phyloP scores from a whole-genome alignment of 2,113 vertebrate genomes.

The Butorides virescens region DNA sequence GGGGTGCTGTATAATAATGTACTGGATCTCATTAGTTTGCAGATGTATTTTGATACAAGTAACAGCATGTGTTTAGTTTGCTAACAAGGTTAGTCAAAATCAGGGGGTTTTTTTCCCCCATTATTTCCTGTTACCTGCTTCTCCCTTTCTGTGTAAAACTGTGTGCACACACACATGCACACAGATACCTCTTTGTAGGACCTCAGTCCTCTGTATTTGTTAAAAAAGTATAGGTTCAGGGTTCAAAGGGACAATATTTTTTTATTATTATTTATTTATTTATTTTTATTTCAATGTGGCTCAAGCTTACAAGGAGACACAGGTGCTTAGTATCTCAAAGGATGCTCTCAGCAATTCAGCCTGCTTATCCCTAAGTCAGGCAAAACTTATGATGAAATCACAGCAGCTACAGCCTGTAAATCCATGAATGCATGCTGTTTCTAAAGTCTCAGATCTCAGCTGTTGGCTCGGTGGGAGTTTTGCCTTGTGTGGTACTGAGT shows the following conservation, averaged over 20 bases:
- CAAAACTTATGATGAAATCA: not conserved
- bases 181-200: not conserved
- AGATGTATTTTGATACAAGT: not conserved
- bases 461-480: not conserved
- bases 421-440: not conserved
- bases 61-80: not conserved
- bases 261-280: not conserved
- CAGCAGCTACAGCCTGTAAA: not conserved
- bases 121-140: not conserved
- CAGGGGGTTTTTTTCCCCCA: rapidly evolving
- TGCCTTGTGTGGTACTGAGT: not conserved
- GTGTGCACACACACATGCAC: rapidly evolving
- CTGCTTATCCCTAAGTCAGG: not conserved
- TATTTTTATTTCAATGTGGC: not conserved
- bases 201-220: not conserved
- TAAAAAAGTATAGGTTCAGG: not conserved
- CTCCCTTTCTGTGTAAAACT: not conserved
- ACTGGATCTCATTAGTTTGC: not conserved
- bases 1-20: not conserved
- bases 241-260: not conserved
- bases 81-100: not conserved
- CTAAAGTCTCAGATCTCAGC: not conserved
- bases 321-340: not conserved
- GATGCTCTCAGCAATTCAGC: not conserved
- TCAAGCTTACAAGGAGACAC: not conserved